phyloP scores from a whole-genome alignment of 64 coral and sea anemone genomes.

The Stylophora pistillata region DNA sequence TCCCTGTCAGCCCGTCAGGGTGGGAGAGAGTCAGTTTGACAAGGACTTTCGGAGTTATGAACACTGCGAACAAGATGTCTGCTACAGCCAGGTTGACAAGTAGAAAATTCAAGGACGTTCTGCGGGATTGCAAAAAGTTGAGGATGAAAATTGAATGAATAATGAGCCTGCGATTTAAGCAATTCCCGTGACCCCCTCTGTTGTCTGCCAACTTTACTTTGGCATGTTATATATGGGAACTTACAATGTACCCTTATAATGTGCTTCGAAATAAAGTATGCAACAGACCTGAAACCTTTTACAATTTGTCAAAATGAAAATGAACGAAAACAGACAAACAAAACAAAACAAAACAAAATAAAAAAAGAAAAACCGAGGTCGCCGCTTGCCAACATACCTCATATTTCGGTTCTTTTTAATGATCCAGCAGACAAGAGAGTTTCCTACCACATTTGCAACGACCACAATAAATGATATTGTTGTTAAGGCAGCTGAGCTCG shows the following conservation, averaged over 20 bases:
- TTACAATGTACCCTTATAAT: too few relatives aligned
- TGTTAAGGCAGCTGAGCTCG: background rate
- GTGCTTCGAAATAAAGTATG: too few relatives aligned
- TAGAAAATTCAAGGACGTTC: background rate
- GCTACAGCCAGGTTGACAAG: slow-evolving; percentile 20
- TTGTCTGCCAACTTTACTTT: too few relatives aligned
- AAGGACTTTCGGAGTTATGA: background rate
- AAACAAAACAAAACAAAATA: too few relatives aligned
- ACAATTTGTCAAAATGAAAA: too few relatives aligned
- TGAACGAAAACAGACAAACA: too few relatives aligned
- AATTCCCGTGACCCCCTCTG: too few relatives aligned
- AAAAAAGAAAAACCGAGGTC: too few relatives aligned
- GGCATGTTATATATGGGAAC: too few relatives aligned
- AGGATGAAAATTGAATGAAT: background rate
- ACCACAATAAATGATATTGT: background rate
- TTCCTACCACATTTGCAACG: background rate
- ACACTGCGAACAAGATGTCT: background rate
- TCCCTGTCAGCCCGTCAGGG: background rate
- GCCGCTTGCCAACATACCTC: background rate
- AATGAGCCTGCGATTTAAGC: background rate
- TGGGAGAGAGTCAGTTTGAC: background rate
- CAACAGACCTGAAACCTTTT: too few relatives aligned
- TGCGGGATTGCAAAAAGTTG: background rate
- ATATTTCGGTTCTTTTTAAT: background rate
- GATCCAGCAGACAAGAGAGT: background rate